Evolutionary conservation across 2,888 invertebrate species (phyloP), one percentile per base, ranked within the genome.

Genomic region (Periphyllus acericola): DNA sequence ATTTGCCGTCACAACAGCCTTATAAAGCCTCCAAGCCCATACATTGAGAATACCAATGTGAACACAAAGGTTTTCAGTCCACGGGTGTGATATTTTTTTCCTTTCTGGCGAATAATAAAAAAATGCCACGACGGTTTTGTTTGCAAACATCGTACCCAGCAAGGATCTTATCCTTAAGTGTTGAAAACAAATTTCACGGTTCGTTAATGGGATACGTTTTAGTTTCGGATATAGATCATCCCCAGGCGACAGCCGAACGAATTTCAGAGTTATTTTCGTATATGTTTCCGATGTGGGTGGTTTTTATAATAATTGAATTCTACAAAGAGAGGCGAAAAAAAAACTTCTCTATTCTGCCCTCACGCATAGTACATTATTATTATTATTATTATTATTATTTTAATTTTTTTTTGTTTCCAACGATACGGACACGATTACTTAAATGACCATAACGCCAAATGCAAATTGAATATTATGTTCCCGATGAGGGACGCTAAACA

Each of bases 151-250:
- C 34, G 75, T 66, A 21, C 40, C 66, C 66, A 25, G n/a, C 29
- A 36, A 19, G 40, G 40, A 36, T 60, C 36, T 60, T 34, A 9
- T 46, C 66, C 66, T 60, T 68, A 52, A 78, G 84, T 80, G 87
- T 74, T 66, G 80, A 87, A 87, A 81, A 87, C 87, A 87, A 87
- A 87, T 87, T 87, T 87, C 81, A 87, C 74, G 87, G 87, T 87
- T 60, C 66, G 87, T 87, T 87, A 86, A 60, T 72, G 60, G 72
- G 79, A 46, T 66, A 79, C 85, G 72, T 86, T 83, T 86, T 60
- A 52, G 76, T 85, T 52, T 85, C 76, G 76, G 60, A 66, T 84
- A 76, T 84, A 84, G 83, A 84, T 76, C 75, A 84, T 84, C 75
- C 83, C 75, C 46, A 52, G 68, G n/a, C 78, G 76, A 85, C 78